Evolutionary conservation across 2,888 invertebrate genomes (phyloP).

Genomic region (Electrophaes corylata): DNA sequence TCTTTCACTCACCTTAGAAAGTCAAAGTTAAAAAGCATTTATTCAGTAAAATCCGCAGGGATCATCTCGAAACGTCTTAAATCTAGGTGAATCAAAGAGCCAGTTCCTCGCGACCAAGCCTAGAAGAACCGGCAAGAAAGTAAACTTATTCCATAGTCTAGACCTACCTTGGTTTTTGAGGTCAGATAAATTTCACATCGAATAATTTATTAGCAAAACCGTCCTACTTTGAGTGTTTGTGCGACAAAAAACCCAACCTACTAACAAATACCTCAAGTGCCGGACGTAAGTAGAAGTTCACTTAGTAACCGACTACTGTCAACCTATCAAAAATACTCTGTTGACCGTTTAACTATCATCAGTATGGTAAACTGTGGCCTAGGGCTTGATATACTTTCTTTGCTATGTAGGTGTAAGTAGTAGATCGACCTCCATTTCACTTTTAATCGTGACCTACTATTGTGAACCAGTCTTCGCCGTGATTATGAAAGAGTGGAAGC

Average conservation of each 20-base stretch:
- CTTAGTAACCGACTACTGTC: not conserved
- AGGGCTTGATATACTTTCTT: slow-evolving; percentile 48
- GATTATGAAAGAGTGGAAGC: slow-evolving; percentile 23
- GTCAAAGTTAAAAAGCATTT: too few species aligned
- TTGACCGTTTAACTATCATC: not conserved
- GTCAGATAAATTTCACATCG: slow-evolving; percentile 36
- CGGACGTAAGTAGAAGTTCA: not conserved
- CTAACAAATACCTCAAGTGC: slow-evolving; percentile 39
- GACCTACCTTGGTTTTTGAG: slow-evolving; percentile 17
- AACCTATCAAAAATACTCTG: not conserved
- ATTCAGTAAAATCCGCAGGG: too few species aligned
- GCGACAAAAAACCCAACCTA: slow-evolving; percentile 40
- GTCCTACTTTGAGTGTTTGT: slow-evolving; percentile 39
- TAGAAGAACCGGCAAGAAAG: too few species aligned
- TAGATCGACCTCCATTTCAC: slow-evolving; percentile 35
- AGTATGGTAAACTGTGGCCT: slow-evolving; percentile 4
- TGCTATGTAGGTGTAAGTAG: slow-evolving; percentile 38
- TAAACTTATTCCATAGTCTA: slow-evolving; percentile 15
- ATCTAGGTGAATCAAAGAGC: too few species aligned
- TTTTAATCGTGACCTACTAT: slow-evolving; percentile 32
- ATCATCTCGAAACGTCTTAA: too few species aligned
- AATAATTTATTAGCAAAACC: slow-evolving; percentile 41
- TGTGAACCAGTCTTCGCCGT: slow-evolving; percentile 21
- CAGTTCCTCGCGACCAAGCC: too few species aligned
- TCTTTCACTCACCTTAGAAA: too few species aligned